Base-by-base conservation (phyloP, 2,797 vertebrate species). In the Sparus aurata region DNA sequence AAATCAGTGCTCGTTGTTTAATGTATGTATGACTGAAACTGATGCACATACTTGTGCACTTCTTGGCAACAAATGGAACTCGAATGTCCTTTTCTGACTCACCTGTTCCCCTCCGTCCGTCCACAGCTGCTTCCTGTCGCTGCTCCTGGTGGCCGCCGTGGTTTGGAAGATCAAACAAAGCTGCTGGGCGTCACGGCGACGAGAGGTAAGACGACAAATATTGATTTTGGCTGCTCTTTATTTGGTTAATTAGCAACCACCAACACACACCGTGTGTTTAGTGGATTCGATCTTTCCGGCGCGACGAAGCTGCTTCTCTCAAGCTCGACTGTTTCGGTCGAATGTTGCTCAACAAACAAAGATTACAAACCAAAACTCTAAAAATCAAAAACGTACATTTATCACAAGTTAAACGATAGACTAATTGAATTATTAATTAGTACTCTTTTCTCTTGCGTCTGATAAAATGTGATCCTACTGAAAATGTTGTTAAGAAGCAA, bases 121-220 rank as follows among this genome's bases (percentile, higher is more conserved):
- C 83, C 82, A 6, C 94, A 99, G 98, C 90, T 99, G 98, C 94
- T 99, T 99, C 95, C 96, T 99, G 93, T 99, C 98, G 20, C 91
- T 99, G 93, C 97, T 99, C 55, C 95, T 99, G 83, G 98, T 99
- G 93, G 98, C 98, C 38, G 98, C 98, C 1, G 98, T 99, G 80
- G 98, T 99, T 73, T 99, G 98, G 98, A 99, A 99, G 96, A 99
- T 99, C 87, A 99, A 99, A 88, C 98, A 99, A 78, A 99, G 98
- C 91, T 99, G 98, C 91, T 99, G 98, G 98, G 98, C 98, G 0
- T 99, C 98, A 0, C 95, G 98, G 46, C 95, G 98, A 59, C 95
- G 98, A 96, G 98, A 99, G 96, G 98, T 99, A 91, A 93, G 18
- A 13, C 18, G 13, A 11, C 49, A 16, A 7, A 67, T 67, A n/a